phyloP scores from a whole-genome alignment of 2,888 invertebrate species.

The Clitarchus hookeri region DNA sequence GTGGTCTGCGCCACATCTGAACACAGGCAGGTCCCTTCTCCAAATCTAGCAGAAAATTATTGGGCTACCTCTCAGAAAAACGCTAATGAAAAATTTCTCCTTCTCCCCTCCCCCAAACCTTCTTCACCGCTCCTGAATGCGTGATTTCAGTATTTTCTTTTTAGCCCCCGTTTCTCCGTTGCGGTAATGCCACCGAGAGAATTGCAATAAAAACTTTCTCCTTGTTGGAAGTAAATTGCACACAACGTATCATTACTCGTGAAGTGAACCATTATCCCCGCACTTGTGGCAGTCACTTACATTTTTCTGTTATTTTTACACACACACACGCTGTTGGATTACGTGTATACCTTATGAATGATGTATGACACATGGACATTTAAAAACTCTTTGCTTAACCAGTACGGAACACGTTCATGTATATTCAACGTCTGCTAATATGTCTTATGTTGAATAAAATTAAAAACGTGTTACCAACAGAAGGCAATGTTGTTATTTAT shows the following conservation, averaged over 20 bases:
- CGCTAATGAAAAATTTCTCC: neutral
- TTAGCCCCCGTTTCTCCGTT: neutral
- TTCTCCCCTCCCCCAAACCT: neutral
- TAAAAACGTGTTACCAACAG: too few relatives aligned
- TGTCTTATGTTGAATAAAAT: too few relatives aligned
- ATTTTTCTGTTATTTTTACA: too few relatives aligned
- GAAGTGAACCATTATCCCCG: neutral
- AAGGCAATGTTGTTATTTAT: too few relatives aligned
- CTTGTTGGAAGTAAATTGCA: constrained; percentile 6
- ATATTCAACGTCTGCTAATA: too few relatives aligned
- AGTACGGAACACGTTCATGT: too few relatives aligned
- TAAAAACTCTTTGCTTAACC: too few relatives aligned
- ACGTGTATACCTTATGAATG: too few relatives aligned
- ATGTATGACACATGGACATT: too few relatives aligned
- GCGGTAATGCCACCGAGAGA: constrained; percentile 2
- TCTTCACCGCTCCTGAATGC: neutral
- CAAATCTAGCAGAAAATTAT: constrained; percentile 2
- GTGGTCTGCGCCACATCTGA: neutral
- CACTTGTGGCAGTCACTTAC: too few relatives aligned
- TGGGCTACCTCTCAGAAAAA: neutral
- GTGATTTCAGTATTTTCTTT: neutral
- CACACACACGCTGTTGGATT: too few relatives aligned
- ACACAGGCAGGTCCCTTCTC: neutral
- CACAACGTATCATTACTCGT: neutral
- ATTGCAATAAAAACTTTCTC: constrained; percentile 7